A percentile compares a stretch with the other conserved stretches of the same genome.
phyloP scores from a whole-genome alignment of 2,797 vertebrate species.

The Sylvilagus floridanus region DNA sequence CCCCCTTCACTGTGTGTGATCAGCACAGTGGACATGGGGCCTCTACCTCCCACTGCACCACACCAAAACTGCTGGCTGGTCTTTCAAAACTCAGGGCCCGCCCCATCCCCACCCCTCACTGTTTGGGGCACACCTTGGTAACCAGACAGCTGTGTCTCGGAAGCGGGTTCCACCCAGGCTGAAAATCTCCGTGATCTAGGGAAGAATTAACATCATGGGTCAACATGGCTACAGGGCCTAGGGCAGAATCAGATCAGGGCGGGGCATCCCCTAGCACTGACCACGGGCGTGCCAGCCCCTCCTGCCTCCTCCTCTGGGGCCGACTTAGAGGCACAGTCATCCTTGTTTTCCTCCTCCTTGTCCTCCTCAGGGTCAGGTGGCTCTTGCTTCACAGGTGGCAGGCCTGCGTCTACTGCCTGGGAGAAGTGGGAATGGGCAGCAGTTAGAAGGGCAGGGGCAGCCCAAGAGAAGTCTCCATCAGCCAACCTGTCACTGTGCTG shows the following conservation, averaged over 20 bases:
- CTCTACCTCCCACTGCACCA: constrained; percentile 84
- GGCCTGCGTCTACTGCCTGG: constrained; percentile 60
- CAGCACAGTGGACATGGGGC: constrained; percentile 83
- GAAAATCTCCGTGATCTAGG: constrained; percentile 88
- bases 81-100: constrained; percentile 39
- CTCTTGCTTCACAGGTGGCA: constrained; percentile 79
- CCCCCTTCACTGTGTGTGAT: constrained; percentile 83
- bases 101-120: constrained; percentile 64
- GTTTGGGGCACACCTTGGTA: constrained; percentile 82
- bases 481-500: not conserved
- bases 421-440: constrained; percentile 30
- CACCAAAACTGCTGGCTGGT: not conserved
- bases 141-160: constrained; percentile 82
- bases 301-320: constrained; percentile 80
- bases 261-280: constrained; percentile 75
- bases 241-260: constrained; percentile 10
- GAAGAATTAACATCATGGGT: constrained; percentile 73
- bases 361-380: constrained; percentile 78
- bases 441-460: constrained; percentile 52
- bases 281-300: constrained; percentile 82
- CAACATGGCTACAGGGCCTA: not conserved
- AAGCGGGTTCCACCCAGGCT: constrained; percentile 85
- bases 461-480: not conserved
- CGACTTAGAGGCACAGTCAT: constrained; percentile 68
- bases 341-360: constrained; percentile 72